Percentiles rank a stretch among this genome's conserved stretches.
These are phyloP conservation scores for Zoanthus solanderi DNA, from an alignment of 92 coral and sea anemone species.

Conservation along the genomic window DNA sequence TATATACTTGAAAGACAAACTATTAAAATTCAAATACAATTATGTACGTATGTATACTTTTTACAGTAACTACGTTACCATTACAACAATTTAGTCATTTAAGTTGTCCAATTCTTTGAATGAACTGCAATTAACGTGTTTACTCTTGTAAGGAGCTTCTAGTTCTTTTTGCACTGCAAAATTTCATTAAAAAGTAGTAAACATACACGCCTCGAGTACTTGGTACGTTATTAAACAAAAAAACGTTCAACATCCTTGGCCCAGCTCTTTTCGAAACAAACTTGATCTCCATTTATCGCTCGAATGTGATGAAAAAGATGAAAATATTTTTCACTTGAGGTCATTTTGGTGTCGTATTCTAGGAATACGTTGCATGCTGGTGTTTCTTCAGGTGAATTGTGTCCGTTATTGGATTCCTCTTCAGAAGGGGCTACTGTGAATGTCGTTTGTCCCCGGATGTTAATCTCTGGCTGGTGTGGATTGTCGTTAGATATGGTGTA, in stretches of 20 bases:
- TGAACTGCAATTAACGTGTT: no score
- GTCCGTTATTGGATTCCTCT: slow-evolving; percentile 32
- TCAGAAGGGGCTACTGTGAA: slow-evolving; percentile 58
- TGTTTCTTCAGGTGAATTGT: not conserved
- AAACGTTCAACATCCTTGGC: slow-evolving; percentile 57
- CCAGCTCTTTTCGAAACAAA: slow-evolving; percentile 78
- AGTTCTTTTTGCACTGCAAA: no score
- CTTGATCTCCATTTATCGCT: slow-evolving; percentile 44
- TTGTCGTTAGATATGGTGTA: slow-evolving; percentile 66
- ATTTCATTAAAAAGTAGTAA: no score
- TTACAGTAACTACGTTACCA: no score
- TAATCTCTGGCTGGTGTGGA: slow-evolving; percentile 65
- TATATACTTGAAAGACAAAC: no score
- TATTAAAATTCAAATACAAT: no score
- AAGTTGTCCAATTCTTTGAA: no score
- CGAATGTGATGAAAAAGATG: slow-evolving; percentile 38
- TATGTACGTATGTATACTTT: no score
- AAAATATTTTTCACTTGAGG: slow-evolving; percentile 70
- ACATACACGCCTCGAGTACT: no score
- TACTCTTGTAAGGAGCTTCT: no score
- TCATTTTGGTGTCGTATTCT: slow-evolving; percentile 66
- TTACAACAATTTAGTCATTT: no score
- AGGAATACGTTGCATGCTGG: slow-evolving; percentile 60
- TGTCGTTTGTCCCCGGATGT: slow-evolving; percentile 55
- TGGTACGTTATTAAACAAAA: slow-evolving; percentile 9